Evolutionary conservation across 2,797 vertebrate species (phyloP).

Genomic region (Argentina silus): DNA sequence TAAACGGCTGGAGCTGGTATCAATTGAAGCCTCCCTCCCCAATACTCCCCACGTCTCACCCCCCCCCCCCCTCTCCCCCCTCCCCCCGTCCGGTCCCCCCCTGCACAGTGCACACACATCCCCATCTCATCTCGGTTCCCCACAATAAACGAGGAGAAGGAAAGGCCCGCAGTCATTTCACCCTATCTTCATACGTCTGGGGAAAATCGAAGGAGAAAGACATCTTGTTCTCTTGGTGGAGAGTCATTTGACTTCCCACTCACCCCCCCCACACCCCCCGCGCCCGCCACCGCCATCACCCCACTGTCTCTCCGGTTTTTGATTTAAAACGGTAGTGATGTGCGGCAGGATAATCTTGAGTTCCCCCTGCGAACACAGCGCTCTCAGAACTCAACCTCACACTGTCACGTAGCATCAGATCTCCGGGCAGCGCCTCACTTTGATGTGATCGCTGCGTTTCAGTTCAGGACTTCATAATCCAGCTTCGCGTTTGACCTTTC

Average conservation of each 20-base stretch:
- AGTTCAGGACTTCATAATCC: slow-evolving; percentile 74
- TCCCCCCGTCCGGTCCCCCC: no score
- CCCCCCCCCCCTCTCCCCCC: slow-evolving; percentile 6
- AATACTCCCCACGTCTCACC: slow-evolving; percentile 15
- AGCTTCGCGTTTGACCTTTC: slow-evolving; percentile 68
- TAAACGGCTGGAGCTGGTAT: slow-evolving; percentile 53
- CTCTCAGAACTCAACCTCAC: slow-evolving; percentile 68
- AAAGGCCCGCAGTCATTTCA: slow-evolving; percentile 47
- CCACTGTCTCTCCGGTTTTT: slow-evolving; percentile 46
- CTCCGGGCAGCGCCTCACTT: slow-evolving; percentile 70
- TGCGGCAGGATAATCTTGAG: slow-evolving; percentile 70
- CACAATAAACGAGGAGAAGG: slow-evolving; percentile 49
- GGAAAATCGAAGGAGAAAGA: slow-evolving; percentile 64
- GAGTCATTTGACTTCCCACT: slow-evolving; percentile 27
- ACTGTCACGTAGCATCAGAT: slow-evolving; percentile 79
- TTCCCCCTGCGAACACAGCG: slow-evolving; percentile 57
- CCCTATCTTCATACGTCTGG: slow-evolving; percentile 49
- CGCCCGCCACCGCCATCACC: background rate
- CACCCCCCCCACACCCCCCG: slow-evolving; percentile 39
- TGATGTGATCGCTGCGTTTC: slow-evolving; percentile 70
- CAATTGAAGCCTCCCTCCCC: slow-evolving; percentile 37
- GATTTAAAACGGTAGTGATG: slow-evolving; percentile 72
- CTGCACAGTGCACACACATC: slow-evolving; percentile 9
- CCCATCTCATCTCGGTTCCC: slow-evolving; percentile 38
- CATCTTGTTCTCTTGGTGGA: slow-evolving; percentile 60